Evolutionary conservation across 2,888 invertebrate genomes (phyloP), one percentile per base, ranked within the genome.

Genomic region (Petrophora chlorosata): DNA sequence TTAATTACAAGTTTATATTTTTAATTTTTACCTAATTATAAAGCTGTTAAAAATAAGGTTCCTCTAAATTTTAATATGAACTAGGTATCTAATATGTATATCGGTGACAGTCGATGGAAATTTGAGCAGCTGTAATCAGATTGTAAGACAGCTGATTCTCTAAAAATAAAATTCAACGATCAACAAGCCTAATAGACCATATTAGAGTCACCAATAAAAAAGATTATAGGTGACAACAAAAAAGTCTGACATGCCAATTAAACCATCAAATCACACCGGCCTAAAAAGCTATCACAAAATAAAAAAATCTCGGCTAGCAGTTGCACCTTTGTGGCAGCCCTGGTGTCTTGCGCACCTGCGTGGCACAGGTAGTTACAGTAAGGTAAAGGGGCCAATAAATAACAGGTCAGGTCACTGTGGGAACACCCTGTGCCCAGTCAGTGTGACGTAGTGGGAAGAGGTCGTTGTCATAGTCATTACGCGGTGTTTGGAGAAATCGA

Each of bases 391-490:
- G 75, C 82, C 77, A 78, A 88, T 88, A 86, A 90, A 87, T 89
- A 82, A 83, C 78, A 62, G 82, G 84, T 82, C 87, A 80, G 87
- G 89, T 90, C 89, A 87, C 68, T 85, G 89, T 89, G 89, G 88
- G 89, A 90, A 89, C 54, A 42, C 55, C 58, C 62, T 67, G 67
- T 75, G 82, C 61, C 59, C 79, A 82, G 60, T 57, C 53, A 79
- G 69, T 78, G 85, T 87, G 82, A 86, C 85, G 79, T 54, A 60
- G 34, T 12, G 49, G 45, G 46, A 35, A 34, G 50, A 28, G 54
- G 42, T 55, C 44, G 39, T 33, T 29, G 32, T 36, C 43, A 57
- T 61, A 43, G 58, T 61, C 61, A 71, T 66, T 53, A 59, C 44
- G 34, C 40, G 38, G 33, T 40, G 41, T 52, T 52, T 35, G 41